A percentile compares a stretch with the other conserved stretches of the same genome.
Evolutionary conservation across 2,797 vertebrate genomes (phyloP).

Genomic region (Poecilia velifera): DNA sequence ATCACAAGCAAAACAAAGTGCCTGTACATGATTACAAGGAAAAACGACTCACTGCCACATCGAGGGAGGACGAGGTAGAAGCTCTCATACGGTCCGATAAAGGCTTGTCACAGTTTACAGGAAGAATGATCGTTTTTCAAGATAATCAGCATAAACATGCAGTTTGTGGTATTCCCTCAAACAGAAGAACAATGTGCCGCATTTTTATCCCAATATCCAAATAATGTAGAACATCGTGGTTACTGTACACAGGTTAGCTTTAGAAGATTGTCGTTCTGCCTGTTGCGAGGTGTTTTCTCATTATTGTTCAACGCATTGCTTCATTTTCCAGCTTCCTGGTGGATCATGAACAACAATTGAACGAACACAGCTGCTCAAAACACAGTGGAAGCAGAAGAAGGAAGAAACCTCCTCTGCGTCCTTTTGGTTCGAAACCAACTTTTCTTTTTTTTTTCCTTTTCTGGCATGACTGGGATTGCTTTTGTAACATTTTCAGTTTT

Average conservation of each 20-base stretch:
- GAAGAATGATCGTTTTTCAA: background rate
- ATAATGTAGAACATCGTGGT: background rate
- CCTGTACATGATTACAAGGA: background rate
- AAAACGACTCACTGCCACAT: background rate
- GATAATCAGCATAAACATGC: background rate
- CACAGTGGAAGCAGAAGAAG: constrained; percentile 34
- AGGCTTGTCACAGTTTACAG: background rate
- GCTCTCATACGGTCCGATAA: background rate
- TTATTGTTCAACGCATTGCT: constrained; percentile 19
- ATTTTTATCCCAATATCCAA: background rate
- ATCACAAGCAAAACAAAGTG: background rate
- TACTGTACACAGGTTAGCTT: background rate
- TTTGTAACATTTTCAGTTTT: constrained; percentile 36
- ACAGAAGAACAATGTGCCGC: background rate
- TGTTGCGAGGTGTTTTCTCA: background rate
- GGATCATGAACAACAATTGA: constrained; percentile 95
- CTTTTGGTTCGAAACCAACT: constrained; percentile 47
- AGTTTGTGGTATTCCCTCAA: background rate
- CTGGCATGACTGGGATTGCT: constrained; percentile 61
- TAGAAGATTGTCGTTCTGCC: background rate
- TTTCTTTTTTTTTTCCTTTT: constrained; percentile 33
- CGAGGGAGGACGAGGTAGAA: background rate
- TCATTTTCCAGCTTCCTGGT: constrained; percentile 88
- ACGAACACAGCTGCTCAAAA: constrained; percentile 32
- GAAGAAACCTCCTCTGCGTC: constrained; percentile 7